These are phyloP conservation scores for Pollenia griseotomentosa DNA, from an alignment of 2,888 invertebrate genomes.

Conservation along the genomic window DNA sequence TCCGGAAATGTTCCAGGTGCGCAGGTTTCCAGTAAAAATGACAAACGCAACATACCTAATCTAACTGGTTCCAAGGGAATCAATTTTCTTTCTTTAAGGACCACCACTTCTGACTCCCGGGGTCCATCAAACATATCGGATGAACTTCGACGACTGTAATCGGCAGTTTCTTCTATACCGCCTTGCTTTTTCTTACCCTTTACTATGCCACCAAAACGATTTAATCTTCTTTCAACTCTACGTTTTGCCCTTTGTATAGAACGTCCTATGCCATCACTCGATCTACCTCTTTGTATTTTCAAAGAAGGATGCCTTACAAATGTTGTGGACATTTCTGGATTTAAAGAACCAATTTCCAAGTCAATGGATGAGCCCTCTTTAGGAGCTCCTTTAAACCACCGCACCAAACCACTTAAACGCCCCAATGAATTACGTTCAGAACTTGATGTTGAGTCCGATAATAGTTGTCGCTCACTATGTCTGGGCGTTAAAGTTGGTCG, in stretches of 20 bases:
- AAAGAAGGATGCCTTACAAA: slow-evolving; percentile 85
- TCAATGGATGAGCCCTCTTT: slow-evolving; percentile 85
- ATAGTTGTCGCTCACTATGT: slow-evolving; percentile 92
- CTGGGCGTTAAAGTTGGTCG: slow-evolving; percentile 90
- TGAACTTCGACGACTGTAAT: slow-evolving; percentile 92
- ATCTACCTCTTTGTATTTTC: slow-evolving; percentile 83
- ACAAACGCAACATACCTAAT: slow-evolving; percentile 95
- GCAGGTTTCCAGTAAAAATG: slow-evolving; percentile 96
- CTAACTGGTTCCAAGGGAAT: slow-evolving; percentile 91
- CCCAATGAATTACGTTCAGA: slow-evolving; percentile 84
- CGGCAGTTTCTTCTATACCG: slow-evolving; percentile 94
- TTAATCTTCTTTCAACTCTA: slow-evolving; percentile 95
- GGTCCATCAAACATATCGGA: slow-evolving; percentile 92
- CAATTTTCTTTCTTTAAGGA: slow-evolving; percentile 93
- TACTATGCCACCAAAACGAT: slow-evolving; percentile 91
- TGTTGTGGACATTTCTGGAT: slow-evolving; percentile 86
- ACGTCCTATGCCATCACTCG: slow-evolving; percentile 86
- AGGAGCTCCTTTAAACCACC: slow-evolving; percentile 87
- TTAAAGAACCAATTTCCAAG: slow-evolving; percentile 85
- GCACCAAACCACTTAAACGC: slow-evolving; percentile 89
- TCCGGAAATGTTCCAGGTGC: slow-evolving; percentile 98
- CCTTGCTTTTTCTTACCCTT: slow-evolving; percentile 95
- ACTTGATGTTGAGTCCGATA: slow-evolving; percentile 85
- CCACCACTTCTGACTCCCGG: slow-evolving; percentile 94
- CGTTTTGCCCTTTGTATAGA: slow-evolving; percentile 93